Evolutionary conservation across 1,140 invertebrate species (phyloP), one percentile per base, ranked within the genome.

Genomic region (Hyphantria cunea): DNA sequence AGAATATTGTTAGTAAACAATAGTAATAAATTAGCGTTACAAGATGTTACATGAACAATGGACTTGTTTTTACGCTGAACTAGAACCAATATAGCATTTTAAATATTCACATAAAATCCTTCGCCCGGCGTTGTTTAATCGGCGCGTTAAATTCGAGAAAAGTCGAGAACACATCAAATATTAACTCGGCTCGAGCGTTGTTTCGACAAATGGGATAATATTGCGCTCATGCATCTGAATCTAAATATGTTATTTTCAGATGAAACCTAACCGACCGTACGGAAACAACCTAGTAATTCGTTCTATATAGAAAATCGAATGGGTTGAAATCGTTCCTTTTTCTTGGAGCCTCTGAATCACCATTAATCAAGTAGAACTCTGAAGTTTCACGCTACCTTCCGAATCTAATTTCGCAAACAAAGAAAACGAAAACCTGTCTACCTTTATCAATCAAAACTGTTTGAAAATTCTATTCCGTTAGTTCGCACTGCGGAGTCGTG

Each of bases 381-480:
- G 81, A 87, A 90, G 83, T 80, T 90, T 83, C 83, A 83, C 82
- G 83, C 82, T 77, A 82, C 77, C 84, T 84, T 74, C 84, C 76
- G 80, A 89, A 89, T 88, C 87, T 90, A 90, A 89, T 90, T 89
- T 86, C 79, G 87, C 82, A 89, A 90, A 90, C 86, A 90, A 90
- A 90, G 87, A 90, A 89, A 85, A 72, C 82, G 84, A 84, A 90
- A 86, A 84, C 77, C 81, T 86, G 84, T 88, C 86, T 90, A 89
- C 86, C 86, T 89, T 86, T 89, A 90, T 90, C 86, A 89, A 89
- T 90, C 86, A 89, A 89, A 90, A 86, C 81, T 86, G 84, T 88
- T 90, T 87, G 83, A 88, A 89, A 90, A 88, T 88, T 88, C 82
- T 86, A 88, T 90, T 86, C 78, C 80, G 85, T 84, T 87, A 88